phyloP scores from a whole-genome alignment of 2,888 invertebrate species.

The Eupithecia insigniata region DNA sequence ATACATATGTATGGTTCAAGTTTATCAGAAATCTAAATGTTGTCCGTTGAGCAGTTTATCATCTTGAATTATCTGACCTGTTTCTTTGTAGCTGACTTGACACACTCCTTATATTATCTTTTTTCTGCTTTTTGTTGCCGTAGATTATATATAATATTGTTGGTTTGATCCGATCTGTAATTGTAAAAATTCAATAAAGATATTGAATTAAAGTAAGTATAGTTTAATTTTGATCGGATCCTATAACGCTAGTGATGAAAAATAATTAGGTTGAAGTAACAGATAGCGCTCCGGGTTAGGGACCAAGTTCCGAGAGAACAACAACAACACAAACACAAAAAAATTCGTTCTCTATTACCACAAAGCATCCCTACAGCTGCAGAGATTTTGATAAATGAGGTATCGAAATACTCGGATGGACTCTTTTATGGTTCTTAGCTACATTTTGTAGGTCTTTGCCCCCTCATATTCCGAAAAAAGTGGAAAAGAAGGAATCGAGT shows the following conservation, averaged over 20 bases:
- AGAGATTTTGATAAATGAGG: too few relatives aligned
- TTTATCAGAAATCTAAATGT: slow-evolving; percentile 15
- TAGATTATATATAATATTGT: slow-evolving; percentile 34
- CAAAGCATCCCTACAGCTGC: too few relatives aligned
- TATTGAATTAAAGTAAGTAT: slow-evolving; percentile 39
- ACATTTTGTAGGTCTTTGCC: too few relatives aligned
- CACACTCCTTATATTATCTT: slow-evolving; percentile 27
- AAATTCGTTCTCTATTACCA: too few relatives aligned
- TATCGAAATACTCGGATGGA: too few relatives aligned
- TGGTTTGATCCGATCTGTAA: slow-evolving; percentile 47
- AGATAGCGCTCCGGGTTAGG: too few relatives aligned
- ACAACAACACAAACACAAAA: too few relatives aligned
- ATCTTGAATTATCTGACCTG: slow-evolving; percentile 25
- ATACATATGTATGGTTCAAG: slow-evolving; percentile 31
- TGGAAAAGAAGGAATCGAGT: too few relatives aligned
- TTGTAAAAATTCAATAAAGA: slow-evolving; percentile 48
- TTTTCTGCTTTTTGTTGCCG: slow-evolving; percentile 35
- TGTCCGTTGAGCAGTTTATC: background rate
- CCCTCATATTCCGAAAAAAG: too few relatives aligned
- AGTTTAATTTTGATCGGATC: slow-evolving; percentile 35
- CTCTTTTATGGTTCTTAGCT: too few relatives aligned
- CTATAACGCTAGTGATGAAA: background rate
- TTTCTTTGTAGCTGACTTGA: slow-evolving; percentile 38
- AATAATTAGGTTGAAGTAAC: background rate
- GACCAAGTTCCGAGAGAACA: too few relatives aligned